A percentile compares a stretch with the other conserved stretches of the same genome.
These are phyloP conservation scores for Apteryx mantelli DNA, from an alignment of 2,113 vertebrate species.

Conservation along the genomic window DNA sequence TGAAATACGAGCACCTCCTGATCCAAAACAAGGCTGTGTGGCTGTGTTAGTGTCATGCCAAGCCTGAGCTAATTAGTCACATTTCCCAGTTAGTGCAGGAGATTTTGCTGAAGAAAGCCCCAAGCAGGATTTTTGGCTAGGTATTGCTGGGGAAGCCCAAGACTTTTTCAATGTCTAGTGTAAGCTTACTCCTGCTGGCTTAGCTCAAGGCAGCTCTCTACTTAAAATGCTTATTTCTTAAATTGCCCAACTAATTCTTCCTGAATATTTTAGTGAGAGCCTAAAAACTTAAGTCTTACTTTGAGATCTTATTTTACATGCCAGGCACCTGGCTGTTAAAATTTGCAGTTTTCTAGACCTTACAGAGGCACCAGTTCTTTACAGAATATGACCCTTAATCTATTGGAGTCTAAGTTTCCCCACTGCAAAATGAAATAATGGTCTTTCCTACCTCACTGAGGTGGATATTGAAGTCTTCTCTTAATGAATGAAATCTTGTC, in stretches of 20 bases:
- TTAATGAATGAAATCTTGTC: conserved; percentile 25
- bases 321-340: neutral
- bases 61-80: neutral
- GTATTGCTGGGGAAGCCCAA: neutral
- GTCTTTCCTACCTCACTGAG: neutral
- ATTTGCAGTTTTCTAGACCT: neutral
- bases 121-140: neutral
- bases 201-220: neutral
- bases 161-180: neutral
- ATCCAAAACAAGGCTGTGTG: neutral
- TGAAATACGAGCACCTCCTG: neutral
- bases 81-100: neutral
- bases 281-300: neutral
- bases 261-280: neutral
- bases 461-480: neutral
- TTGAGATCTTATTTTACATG: neutral
- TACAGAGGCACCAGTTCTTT: neutral
- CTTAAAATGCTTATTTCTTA: neutral
- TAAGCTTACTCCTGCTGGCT: neutral
- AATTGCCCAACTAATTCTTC: neutral
- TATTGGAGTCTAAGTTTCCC: neutral
- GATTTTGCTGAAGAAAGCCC: neutral
- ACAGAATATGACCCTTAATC: neutral
- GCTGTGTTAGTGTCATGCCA: neutral
- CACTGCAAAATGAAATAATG: neutral